Evolutionary conservation across 2,797 vertebrate species (phyloP).

Genomic region (Caiman crocodilus): DNA sequence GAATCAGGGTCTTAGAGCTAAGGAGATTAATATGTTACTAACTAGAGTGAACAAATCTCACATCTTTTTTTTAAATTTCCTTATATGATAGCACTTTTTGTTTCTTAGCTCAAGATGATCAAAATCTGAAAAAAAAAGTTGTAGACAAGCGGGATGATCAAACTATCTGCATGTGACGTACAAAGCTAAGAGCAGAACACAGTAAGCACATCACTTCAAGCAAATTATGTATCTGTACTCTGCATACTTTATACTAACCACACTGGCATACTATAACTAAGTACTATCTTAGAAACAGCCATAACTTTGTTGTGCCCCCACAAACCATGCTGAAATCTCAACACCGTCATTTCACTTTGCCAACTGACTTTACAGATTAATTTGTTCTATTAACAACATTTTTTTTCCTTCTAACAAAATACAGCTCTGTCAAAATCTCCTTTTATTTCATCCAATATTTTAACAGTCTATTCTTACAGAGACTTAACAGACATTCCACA

Average conservation of each 20-base stretch:
- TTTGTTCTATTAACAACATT: not conserved
- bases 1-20: not conserved
- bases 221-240: slow-evolving; percentile 65
- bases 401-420: not conserved
- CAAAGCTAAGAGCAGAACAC: slow-evolving; percentile 48
- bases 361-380: slow-evolving; percentile 37
- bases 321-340: slow-evolving; percentile 82
- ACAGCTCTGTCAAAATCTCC: not conserved
- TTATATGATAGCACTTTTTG: not conserved
- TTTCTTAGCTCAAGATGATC: slow-evolving; percentile 31
- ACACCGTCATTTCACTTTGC: slow-evolving; percentile 77
- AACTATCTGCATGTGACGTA: slow-evolving; percentile 33
- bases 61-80: not conserved
- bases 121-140: slow-evolving; percentile 61
- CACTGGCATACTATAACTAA: slow-evolving; percentile 59
- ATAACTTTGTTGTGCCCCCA: slow-evolving; percentile 74
- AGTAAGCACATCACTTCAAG: slow-evolving; percentile 37
- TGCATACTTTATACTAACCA: slow-evolving; percentile 73
- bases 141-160: slow-evolving; percentile 58
- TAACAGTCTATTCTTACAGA: not conserved
- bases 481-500: not conserved
- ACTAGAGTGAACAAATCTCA: not conserved
- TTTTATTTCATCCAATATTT: not conserved
- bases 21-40: not conserved
- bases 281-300: slow-evolving; percentile 73